Percentiles rank a stretch among this genome's conserved stretches.
phyloP scores from a whole-genome alignment of 2,797 vertebrate species.

The Alosa sapidissima region DNA sequence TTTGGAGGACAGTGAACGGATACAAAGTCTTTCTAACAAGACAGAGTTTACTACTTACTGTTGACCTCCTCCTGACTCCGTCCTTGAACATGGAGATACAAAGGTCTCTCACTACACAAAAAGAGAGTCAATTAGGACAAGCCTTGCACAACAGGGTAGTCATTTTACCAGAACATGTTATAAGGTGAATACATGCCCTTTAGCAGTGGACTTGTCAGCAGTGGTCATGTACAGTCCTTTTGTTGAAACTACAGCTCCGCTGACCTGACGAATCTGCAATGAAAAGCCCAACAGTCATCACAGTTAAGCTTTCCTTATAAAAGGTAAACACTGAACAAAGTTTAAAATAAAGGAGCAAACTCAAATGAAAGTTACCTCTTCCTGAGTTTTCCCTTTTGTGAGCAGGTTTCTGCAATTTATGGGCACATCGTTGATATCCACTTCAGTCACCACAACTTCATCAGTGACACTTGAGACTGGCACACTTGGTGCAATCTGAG shows the following conservation, averaged over 20 bases:
- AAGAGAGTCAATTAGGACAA: slow-evolving; percentile 38
- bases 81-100: slow-evolving; percentile 80
- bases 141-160: not conserved
- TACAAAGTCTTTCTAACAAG: not conserved
- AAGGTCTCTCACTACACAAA: slow-evolving; percentile 72
- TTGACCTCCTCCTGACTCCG: slow-evolving; percentile 77
- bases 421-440: slow-evolving; percentile 82
- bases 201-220: slow-evolving; percentile 55
- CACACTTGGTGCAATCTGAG: slow-evolving; percentile 57
- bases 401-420: slow-evolving; percentile 77
- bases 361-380: slow-evolving; percentile 66
- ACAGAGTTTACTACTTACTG: slow-evolving; percentile 67
- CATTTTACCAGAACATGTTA: not conserved
- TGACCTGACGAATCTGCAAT: slow-evolving; percentile 72
- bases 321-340: not conserved
- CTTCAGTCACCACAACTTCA: slow-evolving; percentile 77
- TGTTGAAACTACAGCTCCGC: slow-evolving; percentile 77
- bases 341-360: not conserved
- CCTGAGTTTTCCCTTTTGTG: slow-evolving; percentile 80
- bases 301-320: not conserved
- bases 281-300: not conserved
- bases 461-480: slow-evolving; percentile 52
- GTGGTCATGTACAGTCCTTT: slow-evolving; percentile 75
- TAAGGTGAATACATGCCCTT: slow-evolving; percentile 61
- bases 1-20: not conserved